These are phyloP conservation scores for Manis javanica DNA, from an alignment of 2,797 vertebrate genomes.

Conservation along the genomic window DNA sequence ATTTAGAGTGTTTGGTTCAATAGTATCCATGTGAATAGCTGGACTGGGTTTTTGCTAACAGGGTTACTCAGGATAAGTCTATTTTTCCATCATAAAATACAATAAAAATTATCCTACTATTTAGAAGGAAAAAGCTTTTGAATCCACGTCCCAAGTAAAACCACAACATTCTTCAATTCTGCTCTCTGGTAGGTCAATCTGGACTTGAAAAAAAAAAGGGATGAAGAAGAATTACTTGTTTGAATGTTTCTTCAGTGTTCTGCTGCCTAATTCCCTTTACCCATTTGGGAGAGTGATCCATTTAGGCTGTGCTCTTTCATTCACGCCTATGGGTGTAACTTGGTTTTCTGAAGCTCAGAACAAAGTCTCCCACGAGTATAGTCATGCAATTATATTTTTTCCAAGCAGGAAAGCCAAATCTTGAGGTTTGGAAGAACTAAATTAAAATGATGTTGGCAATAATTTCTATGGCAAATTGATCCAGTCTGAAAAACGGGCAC, in stretches of 20 bases:
- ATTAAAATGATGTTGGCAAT: conserved; percentile 62
- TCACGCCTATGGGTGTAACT: not conserved
- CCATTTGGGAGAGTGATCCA: not conserved
- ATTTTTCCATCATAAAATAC: conserved; percentile 74
- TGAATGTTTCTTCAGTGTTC: not conserved
- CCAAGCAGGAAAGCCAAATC: conserved; percentile 64
- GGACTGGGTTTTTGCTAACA: conserved; percentile 57
- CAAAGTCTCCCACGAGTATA: not conserved
- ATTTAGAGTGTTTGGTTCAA: conserved; percentile 55
- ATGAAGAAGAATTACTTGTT: not conserved
- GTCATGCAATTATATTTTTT: conserved; percentile 60
- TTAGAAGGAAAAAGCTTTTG: conserved; percentile 71
- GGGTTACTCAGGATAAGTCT: conserved; percentile 31
- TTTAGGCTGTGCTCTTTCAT: not conserved
- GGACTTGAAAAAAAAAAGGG: not conserved
- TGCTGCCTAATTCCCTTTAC: not conserved
- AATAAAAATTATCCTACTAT: conserved; percentile 74
- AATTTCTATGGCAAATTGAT: conserved; percentile 51
- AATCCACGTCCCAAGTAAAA: conserved; percentile 74
- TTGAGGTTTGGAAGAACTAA: conserved; percentile 75
- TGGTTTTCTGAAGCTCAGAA: conserved; percentile 54
- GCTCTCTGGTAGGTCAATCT: conserved; percentile 69
- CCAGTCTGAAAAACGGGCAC: conserved; percentile 34
- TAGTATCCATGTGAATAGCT: conserved; percentile 59
- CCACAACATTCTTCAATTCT: conserved; percentile 76